These are phyloP conservation scores for Scyliorhinus canicula DNA, from an alignment of 2,797 vertebrate species.

Conservation along the genomic window DNA sequence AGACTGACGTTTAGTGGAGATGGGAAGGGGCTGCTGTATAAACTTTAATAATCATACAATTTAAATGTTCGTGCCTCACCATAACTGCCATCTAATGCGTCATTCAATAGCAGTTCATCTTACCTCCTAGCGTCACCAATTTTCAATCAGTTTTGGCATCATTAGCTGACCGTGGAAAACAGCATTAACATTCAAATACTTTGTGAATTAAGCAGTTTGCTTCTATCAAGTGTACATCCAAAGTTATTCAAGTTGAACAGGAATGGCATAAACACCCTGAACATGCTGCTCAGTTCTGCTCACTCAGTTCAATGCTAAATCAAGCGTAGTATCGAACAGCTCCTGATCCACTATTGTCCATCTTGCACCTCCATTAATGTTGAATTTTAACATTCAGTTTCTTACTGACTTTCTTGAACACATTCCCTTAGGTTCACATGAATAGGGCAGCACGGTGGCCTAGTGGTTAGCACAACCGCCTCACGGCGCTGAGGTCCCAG, in stretches of 20 bases:
- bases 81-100: background rate
- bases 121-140: background rate
- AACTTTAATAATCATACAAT: background rate
- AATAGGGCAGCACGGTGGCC: no score
- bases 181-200: background rate
- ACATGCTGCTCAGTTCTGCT: no score
- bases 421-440: background rate
- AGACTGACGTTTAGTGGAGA: background rate
- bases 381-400: background rate
- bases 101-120: background rate
- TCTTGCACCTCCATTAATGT: background rate
- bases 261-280: no score
- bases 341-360: background rate
- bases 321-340: no score
- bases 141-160: background rate
- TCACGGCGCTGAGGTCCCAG: no score
- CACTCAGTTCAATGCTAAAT: background rate
- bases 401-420: background rate
- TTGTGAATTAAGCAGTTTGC: background rate
- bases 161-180: background rate
- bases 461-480: no score
- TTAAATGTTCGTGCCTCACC: background rate
- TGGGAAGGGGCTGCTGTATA: background rate
- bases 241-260: no score
- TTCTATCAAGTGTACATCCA: no score